These are phyloP conservation scores for Styela clava DNA, from an alignment of 23 tunicate species.

Conservation along the genomic window DNA sequence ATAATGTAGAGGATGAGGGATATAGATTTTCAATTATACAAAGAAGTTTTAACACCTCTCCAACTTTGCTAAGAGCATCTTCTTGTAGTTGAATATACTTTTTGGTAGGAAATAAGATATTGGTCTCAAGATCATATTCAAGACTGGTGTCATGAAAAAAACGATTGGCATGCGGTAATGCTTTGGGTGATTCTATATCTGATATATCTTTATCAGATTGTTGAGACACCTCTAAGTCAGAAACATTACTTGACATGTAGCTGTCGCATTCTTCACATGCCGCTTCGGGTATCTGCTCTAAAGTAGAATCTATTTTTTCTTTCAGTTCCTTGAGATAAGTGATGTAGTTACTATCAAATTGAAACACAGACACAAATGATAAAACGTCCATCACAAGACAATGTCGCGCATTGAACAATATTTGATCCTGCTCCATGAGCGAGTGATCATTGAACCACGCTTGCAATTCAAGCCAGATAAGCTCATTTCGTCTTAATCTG, in stretches of 20 bases:
- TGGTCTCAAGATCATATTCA: background rate
- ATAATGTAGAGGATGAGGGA: slow-evolving; percentile 16
- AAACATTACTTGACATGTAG: background rate
- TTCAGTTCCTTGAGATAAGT: background rate
- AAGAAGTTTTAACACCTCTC: slow-evolving; percentile 12
- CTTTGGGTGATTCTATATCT: too few species aligned
- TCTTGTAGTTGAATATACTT: background rate
- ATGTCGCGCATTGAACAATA: slow-evolving; percentile 27
- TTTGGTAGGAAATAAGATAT: slow-evolving; percentile 2
- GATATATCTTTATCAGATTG: background rate
- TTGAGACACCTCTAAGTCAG: background rate
- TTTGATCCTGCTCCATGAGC: slow-evolving; percentile 39
- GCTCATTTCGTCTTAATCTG: slow-evolving; percentile 18
- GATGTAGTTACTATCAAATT: slow-evolving; percentile 5
- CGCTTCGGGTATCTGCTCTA: background rate
- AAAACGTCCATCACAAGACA: slow-evolving; percentile 10
- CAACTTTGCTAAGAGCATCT: slow-evolving; percentile 5
- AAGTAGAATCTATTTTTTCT: background rate
- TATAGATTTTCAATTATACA: slow-evolving; percentile 23
- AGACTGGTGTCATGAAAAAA: background rate
- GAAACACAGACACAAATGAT: slow-evolving; percentile 7
- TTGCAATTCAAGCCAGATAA: slow-evolving; percentile 50
- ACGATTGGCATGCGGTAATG: background rate
- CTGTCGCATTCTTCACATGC: slow-evolving; percentile 9
- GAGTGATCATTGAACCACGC: slow-evolving; percentile 39